Percentiles rank a stretch among this genome's conserved stretches.
Conservation (phyloP, 2,888 invertebrate genomes). For the Plagodis dolabraria region DNA sequence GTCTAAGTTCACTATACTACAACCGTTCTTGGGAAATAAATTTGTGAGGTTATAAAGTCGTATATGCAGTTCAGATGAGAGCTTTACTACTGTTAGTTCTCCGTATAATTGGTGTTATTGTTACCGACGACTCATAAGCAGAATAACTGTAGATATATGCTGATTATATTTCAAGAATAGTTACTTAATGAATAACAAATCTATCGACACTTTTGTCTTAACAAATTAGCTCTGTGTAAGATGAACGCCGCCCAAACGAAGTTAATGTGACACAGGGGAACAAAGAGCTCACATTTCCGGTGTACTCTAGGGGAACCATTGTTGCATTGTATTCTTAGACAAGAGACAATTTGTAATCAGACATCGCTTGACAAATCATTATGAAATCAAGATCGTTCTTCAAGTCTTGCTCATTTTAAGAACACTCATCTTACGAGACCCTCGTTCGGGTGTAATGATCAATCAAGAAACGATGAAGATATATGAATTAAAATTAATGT, state of each 20-base stretch:
- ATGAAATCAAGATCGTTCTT: constrained; percentile 44
- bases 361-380: constrained; percentile 57
- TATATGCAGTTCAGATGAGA: too few relatives aligned
- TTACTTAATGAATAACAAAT: constrained; percentile 9
- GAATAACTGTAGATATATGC: background rate
- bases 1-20: too few relatives aligned
- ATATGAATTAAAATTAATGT: constrained; percentile 9
- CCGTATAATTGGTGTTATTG: too few relatives aligned
- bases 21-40: too few relatives aligned
- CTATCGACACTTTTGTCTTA: constrained; percentile 20
- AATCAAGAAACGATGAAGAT: constrained; percentile 18
- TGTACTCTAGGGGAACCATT: constrained; percentile 53
- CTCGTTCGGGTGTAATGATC: constrained; percentile 21
- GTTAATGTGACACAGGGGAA: constrained; percentile 48
- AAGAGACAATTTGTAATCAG: constrained; percentile 55
- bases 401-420: constrained; percentile 13
- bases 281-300: constrained; percentile 55
- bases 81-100: too few relatives aligned
- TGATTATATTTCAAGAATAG: too few relatives aligned
- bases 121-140: too few relatives aligned
- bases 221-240: constrained; percentile 39
- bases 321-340: constrained; percentile 54
- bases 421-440: constrained; percentile 28
- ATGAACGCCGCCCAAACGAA: constrained; percentile 44
- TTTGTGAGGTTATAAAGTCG: too few relatives aligned